Conservation (phyloP, 2,797 vertebrate genomes). For the Myioborus miniatus region DNA sequence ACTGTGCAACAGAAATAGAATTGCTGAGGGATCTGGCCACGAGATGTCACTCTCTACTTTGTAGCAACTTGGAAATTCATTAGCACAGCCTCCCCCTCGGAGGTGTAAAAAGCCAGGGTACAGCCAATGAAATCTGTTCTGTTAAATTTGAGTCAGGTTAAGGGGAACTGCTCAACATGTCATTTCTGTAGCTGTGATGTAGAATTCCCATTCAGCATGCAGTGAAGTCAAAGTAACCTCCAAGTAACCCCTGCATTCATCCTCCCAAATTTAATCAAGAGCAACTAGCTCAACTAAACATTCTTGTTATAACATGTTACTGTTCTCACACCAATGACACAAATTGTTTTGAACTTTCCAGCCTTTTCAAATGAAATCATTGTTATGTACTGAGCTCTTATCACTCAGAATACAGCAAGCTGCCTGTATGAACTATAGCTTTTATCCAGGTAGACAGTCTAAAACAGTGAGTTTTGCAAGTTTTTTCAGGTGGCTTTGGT, state of each 20-base stretch:
- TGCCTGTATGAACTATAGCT: background rate
- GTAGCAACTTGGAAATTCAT: background rate
- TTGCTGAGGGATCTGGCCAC: background rate
- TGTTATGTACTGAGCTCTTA: background rate
- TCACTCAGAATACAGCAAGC: background rate
- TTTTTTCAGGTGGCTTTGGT: background rate
- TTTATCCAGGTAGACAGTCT: background rate
- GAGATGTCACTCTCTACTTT: constrained; percentile 36
- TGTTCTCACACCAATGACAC: background rate
- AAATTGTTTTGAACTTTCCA: background rate
- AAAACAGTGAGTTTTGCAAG: background rate
- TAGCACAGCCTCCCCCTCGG: background rate
- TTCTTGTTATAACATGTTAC: fast-evolving
- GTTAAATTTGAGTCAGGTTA: background rate
- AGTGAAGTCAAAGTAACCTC: background rate
- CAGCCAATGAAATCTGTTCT: background rate
- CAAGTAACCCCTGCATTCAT: background rate
- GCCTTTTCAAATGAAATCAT: background rate
- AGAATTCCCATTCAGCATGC: background rate
- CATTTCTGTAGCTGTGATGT: background rate
- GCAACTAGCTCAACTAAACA: background rate
- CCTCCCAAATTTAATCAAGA: background rate
- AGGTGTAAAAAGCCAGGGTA: background rate
- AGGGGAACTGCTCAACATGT: background rate
- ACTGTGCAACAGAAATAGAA: background rate